Conservation (phyloP, 1,140 invertebrate species). For the Drosophila ohnishii region DNA sequence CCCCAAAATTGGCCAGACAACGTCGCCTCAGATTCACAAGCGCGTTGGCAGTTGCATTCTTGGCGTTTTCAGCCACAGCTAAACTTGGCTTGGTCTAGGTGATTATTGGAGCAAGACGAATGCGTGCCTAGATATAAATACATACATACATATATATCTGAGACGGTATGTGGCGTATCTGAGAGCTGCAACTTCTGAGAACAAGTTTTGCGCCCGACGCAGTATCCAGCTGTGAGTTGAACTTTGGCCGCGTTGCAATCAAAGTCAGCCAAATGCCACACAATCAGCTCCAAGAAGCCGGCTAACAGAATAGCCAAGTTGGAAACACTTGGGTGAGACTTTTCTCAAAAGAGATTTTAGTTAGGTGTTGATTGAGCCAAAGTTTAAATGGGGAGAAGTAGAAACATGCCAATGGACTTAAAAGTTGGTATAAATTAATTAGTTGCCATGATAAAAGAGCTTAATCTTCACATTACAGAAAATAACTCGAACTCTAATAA, state of each 20-base stretch:
- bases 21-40: constrained; percentile 32
- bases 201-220: constrained; percentile 32
- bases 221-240: constrained; percentile 54
- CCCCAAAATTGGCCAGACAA: constrained; percentile 60
- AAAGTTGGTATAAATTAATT: not conserved
- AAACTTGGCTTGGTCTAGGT: constrained; percentile 64
- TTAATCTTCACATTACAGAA: not conserved
- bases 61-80: constrained; percentile 34
- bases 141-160: constrained; percentile 2
- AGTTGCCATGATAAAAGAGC: not conserved
- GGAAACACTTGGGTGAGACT: not conserved
- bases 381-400: not conserved
- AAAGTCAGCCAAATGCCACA: constrained; percentile 11
- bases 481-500: not conserved
- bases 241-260: constrained; percentile 44
- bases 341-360: not conserved
- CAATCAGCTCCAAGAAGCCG: not conserved
- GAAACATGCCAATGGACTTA: not conserved
- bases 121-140: constrained; percentile 34
- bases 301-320: constrained; percentile 4
- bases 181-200: constrained; percentile 16
- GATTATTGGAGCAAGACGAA: constrained; percentile 74
- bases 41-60: constrained; percentile 73
- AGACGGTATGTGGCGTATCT: constrained; percentile 11
- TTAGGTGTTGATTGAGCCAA: constrained; percentile 5